Base-by-base conservation (phyloP, 2,888 invertebrate genomes). In the Chloroclystis v-ata region DNA sequence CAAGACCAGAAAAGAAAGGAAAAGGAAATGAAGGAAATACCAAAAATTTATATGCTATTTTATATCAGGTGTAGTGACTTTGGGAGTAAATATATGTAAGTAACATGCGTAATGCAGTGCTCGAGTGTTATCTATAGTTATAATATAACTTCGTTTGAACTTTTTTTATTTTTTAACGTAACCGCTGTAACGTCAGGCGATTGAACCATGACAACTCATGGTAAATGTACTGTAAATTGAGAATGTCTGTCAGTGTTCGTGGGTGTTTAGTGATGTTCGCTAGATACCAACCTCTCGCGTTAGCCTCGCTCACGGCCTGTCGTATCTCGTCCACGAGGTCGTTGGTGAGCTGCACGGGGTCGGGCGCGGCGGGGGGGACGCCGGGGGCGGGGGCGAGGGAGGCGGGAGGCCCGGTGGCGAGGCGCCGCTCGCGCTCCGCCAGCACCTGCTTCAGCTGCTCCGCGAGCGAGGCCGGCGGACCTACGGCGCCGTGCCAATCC, bases 381-480 rank as follows among this genome's bases (percentile, higher is more conserved):
- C 38, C 38, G 40, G 20, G 59, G 48, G 47, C 92, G 60, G 92
- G 88, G 79, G 90, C 92, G 60, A 89, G 91, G 67, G 77, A 29
- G 65, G 60, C 38, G 40, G 40, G 20, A 58, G 48, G 47, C n/a
- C 64, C 82, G 38, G 88, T 86, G 35, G 89, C 89, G 50, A 92
- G 89, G 51, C 94, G 91, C 74, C 94, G 91, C 83, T 95, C 95
- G 62, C 95, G 90, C 82, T 96, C 95, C 51, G 95, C 94, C 67
- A 96, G 82, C 64, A 95, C 95, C 78, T 94, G 94, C 88, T 95
- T 95, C 65, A 96, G 89, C 78, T 96, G 95, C 81, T 95, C 95
- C 12, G 95, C 95, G 60, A 95, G 89, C 47, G 94, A 94, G 57
- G 94, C 90, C 40, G 94, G 93, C 49, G 94, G 94, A 66, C 92